A percentile compares a stretch with the other conserved stretches of the same genome.
Conservation (phyloP, 2,113 vertebrate genomes). For the Lipophrys pholis region DNA sequence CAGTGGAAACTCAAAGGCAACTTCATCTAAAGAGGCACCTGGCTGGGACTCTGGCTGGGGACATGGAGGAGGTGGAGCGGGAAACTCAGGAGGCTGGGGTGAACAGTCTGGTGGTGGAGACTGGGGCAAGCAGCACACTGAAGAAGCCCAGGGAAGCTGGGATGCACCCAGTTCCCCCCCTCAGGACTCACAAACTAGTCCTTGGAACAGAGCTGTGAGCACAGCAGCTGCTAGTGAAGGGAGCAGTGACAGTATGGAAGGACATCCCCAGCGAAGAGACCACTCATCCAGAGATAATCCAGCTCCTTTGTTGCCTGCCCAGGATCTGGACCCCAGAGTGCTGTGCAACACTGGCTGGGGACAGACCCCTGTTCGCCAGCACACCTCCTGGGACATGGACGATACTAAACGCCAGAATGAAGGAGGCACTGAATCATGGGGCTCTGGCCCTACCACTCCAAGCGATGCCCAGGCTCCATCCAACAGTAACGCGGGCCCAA, state of each 20-base stretch:
- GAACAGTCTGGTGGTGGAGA: constrained; percentile 80
- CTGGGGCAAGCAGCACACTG: constrained; percentile 86
- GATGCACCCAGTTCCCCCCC: constrained; percentile 81
- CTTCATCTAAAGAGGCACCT: constrained; percentile 74
- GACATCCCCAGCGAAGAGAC: constrained; percentile 78
- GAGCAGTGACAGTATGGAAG: constrained; percentile 89
- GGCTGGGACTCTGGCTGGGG: constrained; percentile 90
- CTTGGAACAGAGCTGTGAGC: constrained; percentile 88
- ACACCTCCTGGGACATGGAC: constrained; percentile 96
- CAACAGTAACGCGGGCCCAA: constrained; percentile 73
- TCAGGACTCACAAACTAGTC: constrained; percentile 81
- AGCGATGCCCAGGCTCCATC: constrained; percentile 64
- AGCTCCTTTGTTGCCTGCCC: constrained; percentile 87
- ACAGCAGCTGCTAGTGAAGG: constrained; percentile 90
- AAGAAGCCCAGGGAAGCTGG: constrained; percentile 87
- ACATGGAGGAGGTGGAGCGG: constrained; percentile 82
- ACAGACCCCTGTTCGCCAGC: constrained; percentile 97
- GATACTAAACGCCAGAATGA: constrained; percentile 90
- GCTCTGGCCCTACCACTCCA: constrained; percentile 80
- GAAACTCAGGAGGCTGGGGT: constrained; percentile 86
- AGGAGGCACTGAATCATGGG: constrained; percentile 91
- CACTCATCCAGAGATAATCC: constrained; percentile 79
- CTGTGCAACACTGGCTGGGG: constrained; percentile 98
- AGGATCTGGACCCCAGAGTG: constrained; percentile 95
- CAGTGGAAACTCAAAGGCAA: constrained; percentile 86